Evolutionary conservation across 1,140 invertebrate species (phyloP), one percentile per base, ranked within the genome.

Genomic region (Eciton burchellii): DNA sequence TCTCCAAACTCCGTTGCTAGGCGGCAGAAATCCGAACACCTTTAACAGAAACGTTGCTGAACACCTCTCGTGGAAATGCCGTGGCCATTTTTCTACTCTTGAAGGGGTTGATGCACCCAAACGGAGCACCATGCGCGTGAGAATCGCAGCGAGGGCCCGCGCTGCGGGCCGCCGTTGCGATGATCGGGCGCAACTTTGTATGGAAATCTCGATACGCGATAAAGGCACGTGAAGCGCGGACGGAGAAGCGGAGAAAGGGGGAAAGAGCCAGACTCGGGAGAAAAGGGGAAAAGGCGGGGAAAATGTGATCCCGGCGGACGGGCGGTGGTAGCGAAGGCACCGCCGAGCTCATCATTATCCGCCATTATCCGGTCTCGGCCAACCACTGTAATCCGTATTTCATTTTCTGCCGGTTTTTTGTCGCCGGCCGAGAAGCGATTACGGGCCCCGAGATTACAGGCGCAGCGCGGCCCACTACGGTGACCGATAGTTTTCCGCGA

Each of bases 361-460:
- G 83, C 85, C 88, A 90, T 89, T 90, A 90, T 88, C 84, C 65
- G 85, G 82, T 84, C 83, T 87, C 88, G 82, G 84, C 86, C 87
- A 92, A 92, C 87, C 91, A 92, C 91, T 91, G 90, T 92, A 91
- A 92, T 92, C 90, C 90, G 87, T 91, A 91, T 90, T 92, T 92
- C 90, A 92, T 92, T 92, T 91, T 91, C 90, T 89, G 74, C 65
- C 77, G 72, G 89, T 89, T 92, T 91, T 91, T 91, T 89, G 56
- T 86, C 65, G 72, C 63, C 70, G 83, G 26, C 54, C 81, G 68
- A 85, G 70, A 89, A 91, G 89, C 87, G 88, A 90, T 91, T 90
- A 90, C 83, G 71, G 83, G 49, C n/a, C 76, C 62, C 59, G 81
- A 87, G 90, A 91, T 91, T 90, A 91, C 84, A 91, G 81, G 84